phyloP scores from a whole-genome alignment of 1,140 invertebrate species.

The Musca domestica region DNA sequence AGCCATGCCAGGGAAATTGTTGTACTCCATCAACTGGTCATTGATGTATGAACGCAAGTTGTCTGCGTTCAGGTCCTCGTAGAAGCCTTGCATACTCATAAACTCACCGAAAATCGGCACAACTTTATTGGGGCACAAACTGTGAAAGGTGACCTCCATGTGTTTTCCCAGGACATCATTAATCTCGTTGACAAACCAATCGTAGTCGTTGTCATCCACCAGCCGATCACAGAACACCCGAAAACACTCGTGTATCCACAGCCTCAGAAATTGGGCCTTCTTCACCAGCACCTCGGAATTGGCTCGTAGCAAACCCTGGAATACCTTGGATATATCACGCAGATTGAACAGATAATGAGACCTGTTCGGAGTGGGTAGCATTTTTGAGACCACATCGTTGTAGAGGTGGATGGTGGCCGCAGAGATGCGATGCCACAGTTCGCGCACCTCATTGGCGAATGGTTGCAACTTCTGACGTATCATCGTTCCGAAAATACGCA shows the following conservation, averaged over 20 bases:
- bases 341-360: conserved; percentile 88
- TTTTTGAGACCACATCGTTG: conserved; percentile 64
- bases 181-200: conserved; percentile 71
- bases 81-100: conserved; percentile 70
- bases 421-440: conserved; percentile 56
- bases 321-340: conserved; percentile 78
- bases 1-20: conserved; percentile 70
- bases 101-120: conserved; percentile 77
- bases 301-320: conserved; percentile 71
- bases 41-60: conserved; percentile 65
- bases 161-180: conserved; percentile 69
- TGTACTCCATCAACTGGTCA: conserved; percentile 75
- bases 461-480: conserved; percentile 73
- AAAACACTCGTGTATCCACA: conserved; percentile 84
- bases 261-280: conserved; percentile 64
- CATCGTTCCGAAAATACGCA: conserved; percentile 80
- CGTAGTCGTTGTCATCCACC: conserved; percentile 72
- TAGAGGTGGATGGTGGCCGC: conserved; percentile 74
- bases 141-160: conserved; percentile 76
- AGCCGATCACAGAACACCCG: conserved; percentile 80
- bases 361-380: conserved; percentile 82
- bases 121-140: conserved; percentile 73
- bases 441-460: conserved; percentile 76
- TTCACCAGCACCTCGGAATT: conserved; percentile 74
- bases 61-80: conserved; percentile 67